Evolutionary conservation across 2,797 vertebrate genomes (phyloP).

Genomic region (Lacerta agilis): DNA sequence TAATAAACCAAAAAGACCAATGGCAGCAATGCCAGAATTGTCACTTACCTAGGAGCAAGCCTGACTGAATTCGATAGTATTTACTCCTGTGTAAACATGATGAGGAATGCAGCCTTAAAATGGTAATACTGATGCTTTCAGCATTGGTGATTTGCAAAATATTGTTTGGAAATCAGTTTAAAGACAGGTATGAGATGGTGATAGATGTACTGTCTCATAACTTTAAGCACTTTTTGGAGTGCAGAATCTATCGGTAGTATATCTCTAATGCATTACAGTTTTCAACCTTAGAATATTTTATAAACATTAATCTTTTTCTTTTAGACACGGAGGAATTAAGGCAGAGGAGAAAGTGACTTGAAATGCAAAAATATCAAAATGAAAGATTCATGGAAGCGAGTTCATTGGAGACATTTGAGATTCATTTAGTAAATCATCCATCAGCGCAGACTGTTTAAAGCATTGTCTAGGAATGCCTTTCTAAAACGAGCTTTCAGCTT

Average conservation of each 20-base stretch:
- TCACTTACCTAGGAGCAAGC: background rate
- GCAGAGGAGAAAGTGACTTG: background rate
- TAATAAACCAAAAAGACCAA: background rate
- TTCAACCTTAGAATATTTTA: constrained; percentile 28
- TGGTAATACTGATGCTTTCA: background rate
- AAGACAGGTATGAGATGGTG: background rate
- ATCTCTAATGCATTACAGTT: constrained; percentile 20
- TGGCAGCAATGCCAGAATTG: background rate
- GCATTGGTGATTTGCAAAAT: background rate
- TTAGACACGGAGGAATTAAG: constrained; percentile 19
- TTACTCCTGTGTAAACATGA: no score
- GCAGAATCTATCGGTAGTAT: background rate
- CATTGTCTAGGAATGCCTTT: constrained; percentile 3
- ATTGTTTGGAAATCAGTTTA: background rate
- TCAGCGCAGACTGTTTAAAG: background rate
- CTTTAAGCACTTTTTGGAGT: background rate
- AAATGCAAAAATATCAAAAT: constrained; percentile 11
- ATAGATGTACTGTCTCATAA: background rate
- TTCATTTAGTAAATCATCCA: background rate
- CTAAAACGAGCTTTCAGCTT: constrained; percentile 19
- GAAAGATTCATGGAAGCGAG: background rate
- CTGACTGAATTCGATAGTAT: no score
- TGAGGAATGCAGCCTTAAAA: constrained; percentile 2
- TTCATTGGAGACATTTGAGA: constrained; percentile 19
- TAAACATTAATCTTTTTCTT: constrained; percentile 17